A percentile compares a stretch with the other conserved stretches of the same genome.
phyloP scores from a whole-genome alignment of 1,140 invertebrate species.

The Meloidogyne chitwoodi region DNA sequence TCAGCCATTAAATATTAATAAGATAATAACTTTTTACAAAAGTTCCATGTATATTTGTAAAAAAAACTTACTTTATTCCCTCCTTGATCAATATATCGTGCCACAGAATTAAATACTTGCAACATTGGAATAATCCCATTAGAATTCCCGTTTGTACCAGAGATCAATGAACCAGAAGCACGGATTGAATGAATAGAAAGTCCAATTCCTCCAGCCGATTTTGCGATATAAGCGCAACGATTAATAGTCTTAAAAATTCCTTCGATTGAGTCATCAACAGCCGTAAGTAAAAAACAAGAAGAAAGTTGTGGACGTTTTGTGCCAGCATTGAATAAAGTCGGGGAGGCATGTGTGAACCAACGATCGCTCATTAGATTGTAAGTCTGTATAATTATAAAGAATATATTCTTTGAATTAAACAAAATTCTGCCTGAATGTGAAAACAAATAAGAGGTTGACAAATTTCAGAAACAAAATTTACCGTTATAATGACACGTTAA shows the following conservation, averaged over 20 bases:
- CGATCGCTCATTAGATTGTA: slow-evolving; percentile 91
- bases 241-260: slow-evolving; percentile 94
- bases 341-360: slow-evolving; percentile 96
- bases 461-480: too few species aligned
- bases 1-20: too few species aligned
- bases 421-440: too few species aligned
- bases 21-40: too few species aligned
- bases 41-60: not conserved
- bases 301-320: slow-evolving; percentile 86
- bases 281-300: slow-evolving; percentile 88
- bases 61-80: slow-evolving; percentile 76
- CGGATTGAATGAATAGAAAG: slow-evolving; percentile 93
- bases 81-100: slow-evolving; percentile 93
- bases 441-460: too few species aligned
- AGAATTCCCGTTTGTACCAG: slow-evolving; percentile 87
- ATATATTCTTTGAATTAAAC: too few species aligned
- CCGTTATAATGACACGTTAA: too few species aligned
- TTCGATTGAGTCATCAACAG: slow-evolving; percentile 92
- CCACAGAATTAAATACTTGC: slow-evolving; percentile 89
- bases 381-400: slow-evolving; percentile 64
- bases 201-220: slow-evolving; percentile 93
- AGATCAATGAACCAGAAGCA: slow-evolving; percentile 82
- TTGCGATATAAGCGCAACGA: slow-evolving; percentile 85
- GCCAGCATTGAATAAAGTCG: slow-evolving; percentile 90
- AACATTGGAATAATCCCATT: slow-evolving; percentile 98